Evolutionary conservation across 2,113 vertebrate genomes (phyloP), one percentile per base, ranked within the genome.

Genomic region (Otus sunia): DNA sequence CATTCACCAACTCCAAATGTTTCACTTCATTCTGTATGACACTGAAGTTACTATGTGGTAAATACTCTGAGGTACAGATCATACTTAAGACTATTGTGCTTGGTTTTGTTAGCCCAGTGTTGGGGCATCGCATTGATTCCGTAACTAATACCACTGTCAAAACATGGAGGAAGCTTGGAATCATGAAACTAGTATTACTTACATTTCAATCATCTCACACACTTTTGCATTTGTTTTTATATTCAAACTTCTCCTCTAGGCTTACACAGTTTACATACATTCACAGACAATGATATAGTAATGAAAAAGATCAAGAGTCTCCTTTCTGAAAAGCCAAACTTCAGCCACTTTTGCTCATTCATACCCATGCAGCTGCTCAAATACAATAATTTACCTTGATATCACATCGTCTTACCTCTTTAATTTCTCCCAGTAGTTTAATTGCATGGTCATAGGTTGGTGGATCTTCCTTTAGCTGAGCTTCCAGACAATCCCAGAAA

Each of bases 401-500:
- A 82, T 45, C 32, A 50, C 47, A 58, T 17, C 19, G 4, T 34
- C 97, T 98, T 91, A 99, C 98, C 98, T 98, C 98, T 98, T 98
- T 98, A 92, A 99, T 98, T 94, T 99, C 98, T 95, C 98, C 98
- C 45, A 99, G 13, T 9, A 99, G 98, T 80, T 98, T 98, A 97
- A 98, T 98, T 88, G 98, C 98, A 58, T 98, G 98, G 90, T 98
- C 93, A 13, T 98, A 98, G 5, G 92, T 97, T 0, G 99, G 99
- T 9, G 99, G 99, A 10, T 99, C 98, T 94, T 99, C 98, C 86
- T 97, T 98, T 69, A 99, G 86, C 96, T 99, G 99, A 60, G 97
- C 95, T 96, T 99, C 99, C 97, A 99, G 98, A 94, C 98, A 99
- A 92, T 99, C 99, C 99, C 99, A 99, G 97, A 99, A 99, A 86